phyloP scores from a whole-genome alignment of 2,888 invertebrate genomes.

The Nemoura dubitans region DNA sequence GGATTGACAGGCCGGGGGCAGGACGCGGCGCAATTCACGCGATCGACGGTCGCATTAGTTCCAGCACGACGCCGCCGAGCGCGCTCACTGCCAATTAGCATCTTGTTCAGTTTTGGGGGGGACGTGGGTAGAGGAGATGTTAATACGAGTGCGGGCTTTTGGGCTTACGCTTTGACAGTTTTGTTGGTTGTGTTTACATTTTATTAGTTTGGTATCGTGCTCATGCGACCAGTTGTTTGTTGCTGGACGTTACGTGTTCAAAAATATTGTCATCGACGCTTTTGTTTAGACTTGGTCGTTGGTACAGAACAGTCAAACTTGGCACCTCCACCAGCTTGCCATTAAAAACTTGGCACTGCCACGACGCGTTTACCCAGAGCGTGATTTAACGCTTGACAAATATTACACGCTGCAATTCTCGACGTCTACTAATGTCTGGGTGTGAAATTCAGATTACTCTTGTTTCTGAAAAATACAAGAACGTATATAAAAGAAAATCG shows the following conservation, averaged over 20 bases:
- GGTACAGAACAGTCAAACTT: neutral
- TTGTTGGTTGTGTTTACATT: neutral
- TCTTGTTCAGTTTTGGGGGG: too few species aligned
- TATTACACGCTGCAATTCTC: neutral
- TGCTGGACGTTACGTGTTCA: neutral
- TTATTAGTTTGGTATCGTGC: neutral
- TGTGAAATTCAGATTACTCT: constrained; percentile 17
- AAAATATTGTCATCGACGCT: too few species aligned
- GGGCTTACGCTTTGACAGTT: neutral
- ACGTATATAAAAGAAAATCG: neutral
- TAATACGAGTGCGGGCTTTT: too few species aligned
- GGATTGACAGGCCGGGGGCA: neutral
- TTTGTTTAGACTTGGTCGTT: too few species aligned
- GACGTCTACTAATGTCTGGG: neutral
- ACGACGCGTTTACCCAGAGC: neutral
- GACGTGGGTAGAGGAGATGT: too few species aligned
- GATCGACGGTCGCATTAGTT: neutral
- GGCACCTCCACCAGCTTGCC: neutral
- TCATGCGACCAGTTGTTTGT: neutral
- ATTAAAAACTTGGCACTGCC: neutral
- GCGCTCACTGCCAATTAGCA: neutral
- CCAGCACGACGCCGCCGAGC: neutral
- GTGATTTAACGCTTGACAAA: neutral
- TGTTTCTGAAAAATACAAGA: constrained; percentile 9
- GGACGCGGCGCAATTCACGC: neutral